phyloP scores from a whole-genome alignment of 2,888 invertebrate species.

The Tiliacea aurago region DNA sequence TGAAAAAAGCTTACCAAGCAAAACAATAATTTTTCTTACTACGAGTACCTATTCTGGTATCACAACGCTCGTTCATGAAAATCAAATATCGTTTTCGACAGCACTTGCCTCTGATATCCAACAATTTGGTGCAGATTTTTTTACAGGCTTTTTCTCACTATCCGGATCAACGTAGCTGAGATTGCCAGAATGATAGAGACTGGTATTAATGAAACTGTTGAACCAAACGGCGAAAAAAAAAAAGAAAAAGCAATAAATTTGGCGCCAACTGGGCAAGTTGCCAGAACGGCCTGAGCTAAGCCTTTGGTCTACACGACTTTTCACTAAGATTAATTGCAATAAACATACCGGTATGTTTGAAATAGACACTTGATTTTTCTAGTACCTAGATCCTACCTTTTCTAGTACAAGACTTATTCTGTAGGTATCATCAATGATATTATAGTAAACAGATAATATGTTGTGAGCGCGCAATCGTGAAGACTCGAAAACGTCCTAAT shows the following conservation, averaged over 20 bases:
- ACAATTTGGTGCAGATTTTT: slow-evolving; percentile 20
- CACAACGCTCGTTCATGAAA: background rate
- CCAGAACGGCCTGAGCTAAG: slow-evolving; percentile 32
- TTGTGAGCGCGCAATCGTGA: too few relatives aligned
- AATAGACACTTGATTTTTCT: background rate
- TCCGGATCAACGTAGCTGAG: slow-evolving; percentile 11
- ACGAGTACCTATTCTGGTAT: background rate
- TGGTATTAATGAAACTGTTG: slow-evolving; percentile 51
- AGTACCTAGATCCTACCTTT: background rate
- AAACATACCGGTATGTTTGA: background rate
- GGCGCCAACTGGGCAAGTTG: slow-evolving; percentile 27
- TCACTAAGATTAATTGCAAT: slow-evolving; percentile 21
- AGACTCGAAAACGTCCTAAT: too few relatives aligned
- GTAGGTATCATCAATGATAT: too few relatives aligned
- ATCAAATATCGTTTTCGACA: background rate
- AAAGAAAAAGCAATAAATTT: slow-evolving; percentile 31
- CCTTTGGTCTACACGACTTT: slow-evolving; percentile 35
- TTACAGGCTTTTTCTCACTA: slow-evolving; percentile 4
- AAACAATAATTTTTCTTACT: background rate
- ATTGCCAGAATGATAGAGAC: slow-evolving; percentile 26
- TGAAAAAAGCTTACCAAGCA: background rate
- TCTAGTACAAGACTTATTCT: too few relatives aligned
- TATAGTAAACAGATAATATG: too few relatives aligned
- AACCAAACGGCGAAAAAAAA: slow-evolving; percentile 7
- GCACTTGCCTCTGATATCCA: background rate